Base-by-base conservation (phyloP, 2,113 vertebrate species). In the Damaliscus lunatus region DNA sequence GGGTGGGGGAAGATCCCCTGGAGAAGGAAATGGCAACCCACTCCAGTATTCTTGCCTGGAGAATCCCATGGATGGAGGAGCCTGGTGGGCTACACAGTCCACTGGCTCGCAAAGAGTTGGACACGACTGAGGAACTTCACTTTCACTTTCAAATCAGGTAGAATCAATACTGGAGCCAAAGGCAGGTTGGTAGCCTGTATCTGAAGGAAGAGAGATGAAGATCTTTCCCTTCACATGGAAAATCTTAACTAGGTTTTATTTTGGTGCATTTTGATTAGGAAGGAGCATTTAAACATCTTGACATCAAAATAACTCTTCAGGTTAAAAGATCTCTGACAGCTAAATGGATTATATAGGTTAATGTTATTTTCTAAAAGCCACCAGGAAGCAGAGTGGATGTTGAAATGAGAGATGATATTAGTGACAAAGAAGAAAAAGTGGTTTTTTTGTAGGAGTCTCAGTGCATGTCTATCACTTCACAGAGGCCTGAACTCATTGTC, bases 201-300 rank as follows among this genome's bases (percentile, higher is more conserved):
- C 85, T 60, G 33, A 50, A 36, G 59, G 43, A 80, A 31, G 48
- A 59, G 23, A 88, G 19, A n/a, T 19, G 40, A 92, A 48, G 36
- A 12, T 21, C 14, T 48, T 59, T 86, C 40, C 83, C 57, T 94
- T 91, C 7, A 11, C 27, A 8, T 21, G 43, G 78, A n/a, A 90
- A 94, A 46, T 59, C 48, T 64, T 81, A 17, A 10, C 5, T 77
- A 21, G 29, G 4, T 48, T 81, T 78, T 62, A 50, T 52, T 91
- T 90, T 67, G 91, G 91, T 60, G 9, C 11, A 33, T 95, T 92
- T 90, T 84, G 57, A 89, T 93, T 57, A 85, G 62, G 29, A 96
- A 83, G 36, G 12, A 52, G 3, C 33, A 81, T 19, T 77, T 55
- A 67, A 83, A 36, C 33, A 74, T 57, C 64, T 85, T 92, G 15